Percentiles rank a stretch among this genome's conserved stretches.
These are phyloP conservation scores for Chroicocephalus ridibundus DNA, from an alignment of 2,113 vertebrate species.

Conservation along the genomic window DNA sequence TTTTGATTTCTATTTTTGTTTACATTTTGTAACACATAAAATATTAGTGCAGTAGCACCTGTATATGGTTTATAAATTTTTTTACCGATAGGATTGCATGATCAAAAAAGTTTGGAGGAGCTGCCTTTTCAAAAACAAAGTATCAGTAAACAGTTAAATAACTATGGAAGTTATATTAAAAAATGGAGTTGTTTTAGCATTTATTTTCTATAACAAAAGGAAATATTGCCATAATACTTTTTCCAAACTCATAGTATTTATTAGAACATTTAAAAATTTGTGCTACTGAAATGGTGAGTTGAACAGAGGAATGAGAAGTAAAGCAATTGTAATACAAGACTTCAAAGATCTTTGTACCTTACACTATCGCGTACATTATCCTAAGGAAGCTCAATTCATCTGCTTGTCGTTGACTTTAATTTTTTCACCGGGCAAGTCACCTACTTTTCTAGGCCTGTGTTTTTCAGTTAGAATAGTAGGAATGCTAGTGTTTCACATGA, in stretches of 20 bases:
- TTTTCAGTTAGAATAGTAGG: not conserved
- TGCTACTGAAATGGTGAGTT: not conserved
- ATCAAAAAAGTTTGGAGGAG: not conserved
- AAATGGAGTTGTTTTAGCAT: not conserved
- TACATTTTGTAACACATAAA: not conserved
- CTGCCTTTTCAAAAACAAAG: not conserved
- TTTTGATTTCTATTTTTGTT: not conserved
- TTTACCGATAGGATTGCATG: not conserved
- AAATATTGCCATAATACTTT: not conserved
- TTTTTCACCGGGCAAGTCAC: not conserved
- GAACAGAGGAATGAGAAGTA: not conserved
- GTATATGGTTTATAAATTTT: not conserved
- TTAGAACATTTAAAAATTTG: not conserved
- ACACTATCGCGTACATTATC: not conserved
- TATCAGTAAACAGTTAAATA: not conserved
- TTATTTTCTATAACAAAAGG: not conserved
- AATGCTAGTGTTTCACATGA: not conserved
- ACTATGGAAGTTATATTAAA: not conserved
- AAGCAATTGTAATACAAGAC: not conserved
- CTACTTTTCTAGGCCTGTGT: not conserved
- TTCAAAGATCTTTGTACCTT: not conserved
- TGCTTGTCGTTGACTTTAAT: not conserved
- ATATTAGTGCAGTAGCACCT: not conserved
- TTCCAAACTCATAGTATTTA: not conserved
- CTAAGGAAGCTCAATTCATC: not conserved